Conservation (phyloP, 2,888 invertebrate genomes). For the Cerceris ruficornis region DNA sequence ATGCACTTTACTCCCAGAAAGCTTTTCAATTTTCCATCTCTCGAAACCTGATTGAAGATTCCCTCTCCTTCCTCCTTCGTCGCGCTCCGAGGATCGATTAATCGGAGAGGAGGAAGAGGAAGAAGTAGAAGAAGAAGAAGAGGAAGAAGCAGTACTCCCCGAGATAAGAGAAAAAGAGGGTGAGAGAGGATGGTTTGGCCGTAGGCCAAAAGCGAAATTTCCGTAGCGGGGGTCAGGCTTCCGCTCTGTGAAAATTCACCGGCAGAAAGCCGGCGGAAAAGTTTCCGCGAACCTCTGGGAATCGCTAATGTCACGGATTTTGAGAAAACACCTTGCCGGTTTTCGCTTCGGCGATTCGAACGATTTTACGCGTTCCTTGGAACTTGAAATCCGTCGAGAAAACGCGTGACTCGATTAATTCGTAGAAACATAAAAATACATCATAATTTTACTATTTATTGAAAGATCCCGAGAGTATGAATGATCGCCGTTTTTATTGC, state of each 20-base stretch:
- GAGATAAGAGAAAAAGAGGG: slow-evolving; percentile 22
- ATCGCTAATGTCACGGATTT: slow-evolving; percentile 32
- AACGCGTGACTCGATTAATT: no score
- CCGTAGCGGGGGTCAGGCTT: background rate
- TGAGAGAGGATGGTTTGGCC: background rate
- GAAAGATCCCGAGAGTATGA: no score
- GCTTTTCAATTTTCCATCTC: slow-evolving; percentile 61
- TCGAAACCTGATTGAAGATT: slow-evolving; percentile 28
- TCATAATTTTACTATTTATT: no score
- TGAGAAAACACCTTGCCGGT: background rate
- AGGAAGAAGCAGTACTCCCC: background rate
- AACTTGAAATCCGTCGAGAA: no score
- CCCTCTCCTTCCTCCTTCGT: slow-evolving; percentile 15
- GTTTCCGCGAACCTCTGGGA: slow-evolving; percentile 34
- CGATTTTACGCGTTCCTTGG: no score
- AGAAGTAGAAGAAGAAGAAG: no score
- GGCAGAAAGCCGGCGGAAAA: slow-evolving; percentile 24
- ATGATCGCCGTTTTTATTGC: no score
- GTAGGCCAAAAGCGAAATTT: slow-evolving; percentile 45
- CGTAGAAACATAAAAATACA: no score
- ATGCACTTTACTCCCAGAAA: slow-evolving; percentile 31
- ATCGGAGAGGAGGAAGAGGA: slow-evolving; percentile 40
- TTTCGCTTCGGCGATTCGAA: no score
- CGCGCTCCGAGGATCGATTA: slow-evolving; percentile 53
- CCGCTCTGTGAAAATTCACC: slow-evolving; percentile 11